Evolutionary conservation across 2,113 vertebrate species (phyloP).

Genomic region (Clarias magur): DNA sequence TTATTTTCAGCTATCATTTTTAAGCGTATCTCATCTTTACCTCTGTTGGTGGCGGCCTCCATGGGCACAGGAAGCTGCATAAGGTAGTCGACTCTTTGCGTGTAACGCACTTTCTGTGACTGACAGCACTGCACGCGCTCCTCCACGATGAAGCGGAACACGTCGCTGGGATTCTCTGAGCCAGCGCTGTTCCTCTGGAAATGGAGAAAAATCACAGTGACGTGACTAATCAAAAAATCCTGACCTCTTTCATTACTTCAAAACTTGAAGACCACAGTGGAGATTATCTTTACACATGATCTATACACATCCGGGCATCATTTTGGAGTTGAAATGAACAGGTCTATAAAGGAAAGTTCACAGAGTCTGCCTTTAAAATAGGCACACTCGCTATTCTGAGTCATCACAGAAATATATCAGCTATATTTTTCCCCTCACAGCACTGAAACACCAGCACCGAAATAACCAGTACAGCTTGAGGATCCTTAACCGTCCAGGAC

Average conservation of each 20-base stretch:
- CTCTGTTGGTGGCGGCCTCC: conserved; percentile 90
- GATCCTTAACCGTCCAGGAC: conserved; percentile 26
- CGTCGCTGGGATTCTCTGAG: conserved; percentile 91
- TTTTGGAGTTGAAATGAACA: conserved; percentile 14
- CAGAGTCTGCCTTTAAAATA: conserved; percentile 30
- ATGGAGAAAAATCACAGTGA: conserved; percentile 7
- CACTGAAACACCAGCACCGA: conserved; percentile 42
- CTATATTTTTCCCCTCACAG: conserved; percentile 56
- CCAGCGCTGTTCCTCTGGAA: conserved; percentile 88
- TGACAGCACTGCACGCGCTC: conserved; percentile 95
- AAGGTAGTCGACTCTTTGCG: conserved; percentile 88
- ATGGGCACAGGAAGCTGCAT: conserved; percentile 91
- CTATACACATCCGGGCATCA: not conserved
- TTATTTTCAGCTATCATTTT: not conserved
- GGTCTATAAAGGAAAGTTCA: conserved; percentile 43
- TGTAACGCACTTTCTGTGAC: conserved; percentile 89
- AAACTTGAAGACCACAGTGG: too few relatives aligned
- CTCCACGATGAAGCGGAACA: conserved; percentile 95
- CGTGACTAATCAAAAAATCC: not conserved
- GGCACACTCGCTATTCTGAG: conserved; percentile 65
- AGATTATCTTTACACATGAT: not conserved
- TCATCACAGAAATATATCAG: conserved; percentile 62
- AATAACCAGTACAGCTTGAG: conserved; percentile 28
- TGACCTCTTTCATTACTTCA: not conserved
- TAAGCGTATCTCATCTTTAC: conserved; percentile 63